A percentile compares a stretch with the other conserved stretches of the same genome.
phyloP scores from a whole-genome alignment of 2,797 vertebrate species.

The Oreonectes daqikongensis region DNA sequence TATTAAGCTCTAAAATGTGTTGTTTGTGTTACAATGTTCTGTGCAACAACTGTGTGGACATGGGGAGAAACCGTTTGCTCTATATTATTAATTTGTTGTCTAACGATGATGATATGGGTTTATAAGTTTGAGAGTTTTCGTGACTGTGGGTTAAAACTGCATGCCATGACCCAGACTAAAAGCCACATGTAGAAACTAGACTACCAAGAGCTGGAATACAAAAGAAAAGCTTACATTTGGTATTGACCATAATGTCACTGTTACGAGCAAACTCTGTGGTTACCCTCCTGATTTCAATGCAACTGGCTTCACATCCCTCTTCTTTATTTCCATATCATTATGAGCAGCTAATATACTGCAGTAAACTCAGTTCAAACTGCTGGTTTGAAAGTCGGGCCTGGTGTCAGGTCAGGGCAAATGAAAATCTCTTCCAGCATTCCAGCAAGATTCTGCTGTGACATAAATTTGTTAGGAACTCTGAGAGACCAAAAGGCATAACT shows the following conservation, averaged over 20 bases:
- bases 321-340: slow-evolving; percentile 7
- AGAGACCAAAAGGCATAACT: not conserved
- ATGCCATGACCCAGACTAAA: not conserved
- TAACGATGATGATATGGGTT: too few relatives aligned
- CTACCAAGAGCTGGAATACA: not conserved
- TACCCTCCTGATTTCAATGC: not conserved
- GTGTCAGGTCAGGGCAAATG: too few relatives aligned
- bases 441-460: too few relatives aligned
- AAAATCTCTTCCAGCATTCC: too few relatives aligned
- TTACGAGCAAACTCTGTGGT: not conserved
- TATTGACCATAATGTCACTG: slow-evolving; percentile 6
- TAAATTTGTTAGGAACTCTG: not conserved
- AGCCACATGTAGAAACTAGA: not conserved
- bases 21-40: not conserved
- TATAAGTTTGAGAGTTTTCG: too few relatives aligned
- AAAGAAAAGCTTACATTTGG: not conserved
- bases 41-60: too few relatives aligned
- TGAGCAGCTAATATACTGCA: not conserved
- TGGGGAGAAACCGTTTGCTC: too few relatives aligned
- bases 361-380: too few relatives aligned
- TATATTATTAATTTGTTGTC: too few relatives aligned
- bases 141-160: not conserved
- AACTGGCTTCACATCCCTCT: slow-evolving; percentile 1
- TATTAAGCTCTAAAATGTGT: too few relatives aligned
- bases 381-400: too few relatives aligned